Evolutionary conservation across 2,888 invertebrate species (phyloP), one percentile per base, ranked within the genome.

Genomic region (Tryphoninae sp.): DNA sequence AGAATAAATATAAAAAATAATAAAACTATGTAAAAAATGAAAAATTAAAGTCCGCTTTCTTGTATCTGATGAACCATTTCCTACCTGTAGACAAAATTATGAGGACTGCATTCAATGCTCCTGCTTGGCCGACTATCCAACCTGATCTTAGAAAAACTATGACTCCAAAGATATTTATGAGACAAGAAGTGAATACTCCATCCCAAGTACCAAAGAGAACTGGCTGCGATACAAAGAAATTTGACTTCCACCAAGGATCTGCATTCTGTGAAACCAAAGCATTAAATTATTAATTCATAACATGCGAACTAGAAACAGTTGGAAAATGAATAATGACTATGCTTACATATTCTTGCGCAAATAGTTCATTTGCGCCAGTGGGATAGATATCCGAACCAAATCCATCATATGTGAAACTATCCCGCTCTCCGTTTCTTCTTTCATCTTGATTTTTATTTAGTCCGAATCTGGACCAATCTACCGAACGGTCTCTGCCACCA

Each of bases 171-270:
- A 99, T 97, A 92, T 99, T 99, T 90, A 99, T 98, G 88, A 99
- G 95, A 91, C 98, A 98, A 71, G 98, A 98, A 75, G 98, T 98
- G 91, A 98, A 99, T 7, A 99, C 99, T 84, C 99, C 99, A 93
- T 99, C 99, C 97, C 98, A 99, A 0, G 98, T 98, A 13, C 99
- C 98, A 93, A 99, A 99, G 71, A 98, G 93, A 73, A 98, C 97
- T 49, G 98, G 98, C 92, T 98, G 97, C 45, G 98, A 97, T 92
- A 99, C 96, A 91, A 99, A 98, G 92, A 99, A 98, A 91, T 98
- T 98, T 42, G 98, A 96, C 92, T 98, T 97, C 98, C 98, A 98
- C 98, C 98, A 98, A 69, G 97, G 97, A 85, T 95, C 95, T 88
- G 96, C 95, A 85, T 95, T 96, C 96, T 96, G 91, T 80, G 42